A percentile compares a stretch with the other conserved stretches of the same genome.
Evolutionary conservation across 2,888 invertebrate genomes (phyloP).

Genomic region (Drosophila tripunctata): DNA sequence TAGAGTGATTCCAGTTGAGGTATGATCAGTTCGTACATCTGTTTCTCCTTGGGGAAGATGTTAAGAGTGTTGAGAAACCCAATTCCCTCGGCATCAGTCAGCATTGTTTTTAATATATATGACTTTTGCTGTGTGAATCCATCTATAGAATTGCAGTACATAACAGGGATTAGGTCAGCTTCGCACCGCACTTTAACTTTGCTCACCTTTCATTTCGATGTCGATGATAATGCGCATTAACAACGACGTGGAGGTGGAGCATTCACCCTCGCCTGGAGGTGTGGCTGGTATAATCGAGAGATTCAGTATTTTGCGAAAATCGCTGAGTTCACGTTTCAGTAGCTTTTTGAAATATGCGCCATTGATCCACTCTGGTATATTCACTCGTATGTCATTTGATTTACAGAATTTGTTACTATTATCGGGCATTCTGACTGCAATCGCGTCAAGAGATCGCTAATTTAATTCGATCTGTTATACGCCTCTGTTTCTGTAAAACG

Average conservation of each 20-base stretch:
- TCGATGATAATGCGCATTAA: constrained; percentile 81
- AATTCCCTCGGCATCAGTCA: constrained; percentile 71
- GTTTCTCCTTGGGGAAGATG: constrained; percentile 81
- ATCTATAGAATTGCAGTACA: constrained; percentile 63
- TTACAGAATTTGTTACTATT: constrained; percentile 70
- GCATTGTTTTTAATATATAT: constrained; percentile 80
- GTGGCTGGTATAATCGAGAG: constrained; percentile 78
- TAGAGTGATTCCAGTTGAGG: constrained; percentile 81
- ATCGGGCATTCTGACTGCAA: constrained; percentile 65
- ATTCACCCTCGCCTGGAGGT: constrained; percentile 82
- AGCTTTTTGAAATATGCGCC: constrained; percentile 75
- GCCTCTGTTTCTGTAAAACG: not conserved
- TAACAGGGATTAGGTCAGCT: constrained; percentile 25
- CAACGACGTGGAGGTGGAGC: constrained; percentile 71
- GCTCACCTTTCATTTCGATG: constrained; percentile 81
- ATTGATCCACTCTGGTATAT: constrained; percentile 80
- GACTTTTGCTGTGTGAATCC: constrained; percentile 76
- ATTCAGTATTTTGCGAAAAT: constrained; percentile 74
- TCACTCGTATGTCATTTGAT: constrained; percentile 42
- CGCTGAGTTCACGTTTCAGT: constrained; percentile 69
- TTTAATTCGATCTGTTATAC: constrained; percentile 9
- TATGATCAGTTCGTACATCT: constrained; percentile 80
- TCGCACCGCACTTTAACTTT: constrained; percentile 16
- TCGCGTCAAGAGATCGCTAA: constrained; percentile 16
- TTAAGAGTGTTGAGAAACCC: constrained; percentile 77